Conservation (phyloP, 2,888 invertebrate species). For the Rhimphoctona megacephalus region DNA sequence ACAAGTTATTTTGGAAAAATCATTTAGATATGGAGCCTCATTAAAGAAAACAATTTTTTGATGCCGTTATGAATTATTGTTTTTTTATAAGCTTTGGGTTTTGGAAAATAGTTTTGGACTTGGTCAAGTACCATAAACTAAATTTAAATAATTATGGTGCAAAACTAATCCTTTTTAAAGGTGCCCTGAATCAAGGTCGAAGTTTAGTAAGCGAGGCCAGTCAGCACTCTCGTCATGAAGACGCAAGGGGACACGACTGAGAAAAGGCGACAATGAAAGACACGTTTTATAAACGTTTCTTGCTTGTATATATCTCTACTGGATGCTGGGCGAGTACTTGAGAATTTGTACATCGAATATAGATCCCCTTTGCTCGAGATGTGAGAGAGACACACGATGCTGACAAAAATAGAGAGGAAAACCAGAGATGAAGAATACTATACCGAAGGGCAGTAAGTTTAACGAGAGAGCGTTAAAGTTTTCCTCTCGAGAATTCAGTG, state of each 20-base stretch:
- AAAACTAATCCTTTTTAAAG: background rate
- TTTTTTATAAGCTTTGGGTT: background rate
- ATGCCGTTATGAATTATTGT: no score
- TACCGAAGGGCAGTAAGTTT: slow-evolving; percentile 23
- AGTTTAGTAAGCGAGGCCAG: slow-evolving; percentile 29
- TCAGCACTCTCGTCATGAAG: slow-evolving; percentile 50
- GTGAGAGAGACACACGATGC: background rate
- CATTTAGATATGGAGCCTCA: no score
- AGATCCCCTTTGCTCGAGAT: slow-evolving; percentile 37
- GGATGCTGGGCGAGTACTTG: slow-evolving; percentile 32
- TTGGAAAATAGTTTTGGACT: background rate
- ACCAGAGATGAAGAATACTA: slow-evolving; percentile 37
- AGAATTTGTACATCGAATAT: slow-evolving; percentile 56
- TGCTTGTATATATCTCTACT: slow-evolving; percentile 21
- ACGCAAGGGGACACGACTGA: slow-evolving; percentile 16
- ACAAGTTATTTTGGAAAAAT: no score
- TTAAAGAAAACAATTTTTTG: no score
- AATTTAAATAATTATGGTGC: background rate
- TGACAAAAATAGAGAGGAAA: slow-evolving; percentile 27
- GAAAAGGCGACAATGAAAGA: slow-evolving; percentile 24
- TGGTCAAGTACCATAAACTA: background rate
- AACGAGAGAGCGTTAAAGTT: slow-evolving; percentile 56
- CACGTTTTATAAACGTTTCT: slow-evolving; percentile 42
- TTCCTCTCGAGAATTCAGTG: slow-evolving; percentile 7
- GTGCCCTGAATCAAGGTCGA: background rate